Percentiles rank a stretch among this genome's conserved stretches.
Conservation (phyloP, 2,888 invertebrate species). For the Eupithecia exiguata region DNA sequence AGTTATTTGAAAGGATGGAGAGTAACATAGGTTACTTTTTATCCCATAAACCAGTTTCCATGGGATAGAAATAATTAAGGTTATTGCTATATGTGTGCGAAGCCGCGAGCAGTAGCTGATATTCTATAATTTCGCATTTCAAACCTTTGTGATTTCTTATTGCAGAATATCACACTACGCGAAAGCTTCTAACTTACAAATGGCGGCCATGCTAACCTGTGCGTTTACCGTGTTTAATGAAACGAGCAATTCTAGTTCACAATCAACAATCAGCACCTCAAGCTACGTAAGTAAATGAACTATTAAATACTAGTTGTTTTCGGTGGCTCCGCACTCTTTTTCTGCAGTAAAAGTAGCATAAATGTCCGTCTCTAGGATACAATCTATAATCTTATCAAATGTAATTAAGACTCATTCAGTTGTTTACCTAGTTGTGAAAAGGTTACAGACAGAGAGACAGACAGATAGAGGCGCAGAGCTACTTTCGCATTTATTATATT, state of each 20-base stretch:
- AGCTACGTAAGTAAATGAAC: conserved; percentile 67
- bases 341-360: neutral
- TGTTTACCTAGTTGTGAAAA: neutral
- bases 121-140: no score
- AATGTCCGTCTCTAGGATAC: neutral
- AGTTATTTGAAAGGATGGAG: no score
- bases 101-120: no score
- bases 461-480: no score
- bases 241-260: conserved; percentile 78
- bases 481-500: no score
- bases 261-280: conserved; percentile 81
- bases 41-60: no score
- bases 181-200: conserved; percentile 93
- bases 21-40: no score
- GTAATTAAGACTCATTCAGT: neutral
- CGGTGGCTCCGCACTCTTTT: neutral
- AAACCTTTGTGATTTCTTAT: conserved; percentile 32
- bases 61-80: no score
- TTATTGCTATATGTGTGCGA: no score
- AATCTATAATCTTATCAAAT: neutral
- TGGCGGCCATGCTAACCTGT: conserved; percentile 96
- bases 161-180: conserved; percentile 92
- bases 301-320: neutral
- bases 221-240: conserved; percentile 89
- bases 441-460: neutral